A percentile compares a stretch with the other conserved stretches of the same genome.
phyloP scores from a whole-genome alignment of 2,888 invertebrate genomes.

The Lordiphosa andalusiaca region DNA sequence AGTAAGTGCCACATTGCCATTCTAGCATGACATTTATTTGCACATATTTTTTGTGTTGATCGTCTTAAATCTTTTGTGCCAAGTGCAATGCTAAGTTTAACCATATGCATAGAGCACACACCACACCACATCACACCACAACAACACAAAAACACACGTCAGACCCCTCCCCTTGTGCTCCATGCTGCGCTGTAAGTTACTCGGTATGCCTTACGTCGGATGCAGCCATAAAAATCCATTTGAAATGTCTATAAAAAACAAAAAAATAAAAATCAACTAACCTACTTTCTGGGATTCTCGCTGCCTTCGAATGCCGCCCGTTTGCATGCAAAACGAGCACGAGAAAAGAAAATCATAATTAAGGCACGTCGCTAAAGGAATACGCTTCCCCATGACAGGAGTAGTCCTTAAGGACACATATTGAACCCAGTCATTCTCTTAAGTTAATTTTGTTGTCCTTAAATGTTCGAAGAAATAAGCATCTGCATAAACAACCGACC shows the following conservation, averaged over 20 bases:
- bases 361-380: too few relatives aligned
- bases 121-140: not conserved
- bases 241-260: conserved; percentile 37
- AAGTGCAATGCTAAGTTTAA: conserved; percentile 56
- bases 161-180: conserved; percentile 16
- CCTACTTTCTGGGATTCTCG: conserved; percentile 39
- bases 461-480: too few relatives aligned
- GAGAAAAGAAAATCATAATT: not conserved
- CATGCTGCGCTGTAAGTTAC: conserved; percentile 13
- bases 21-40: conserved; percentile 5
- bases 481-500: too few relatives aligned
- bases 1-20: conserved; percentile 19
- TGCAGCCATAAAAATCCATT: conserved; percentile 59
- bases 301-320: conserved; percentile 1
- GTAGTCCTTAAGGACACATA: too few relatives aligned
- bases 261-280: conserved; percentile 39
- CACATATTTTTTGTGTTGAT: conserved; percentile 19
- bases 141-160: not conserved
- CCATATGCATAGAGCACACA: conserved; percentile 15
- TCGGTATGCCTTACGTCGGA: conserved; percentile 33
- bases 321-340: conserved; percentile 9
- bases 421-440: too few relatives aligned
- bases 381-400: too few relatives aligned
- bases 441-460: too few relatives aligned
- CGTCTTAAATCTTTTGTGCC: conserved; percentile 41